A percentile compares a stretch with the other conserved stretches of the same genome.
Evolutionary conservation across 2,888 invertebrate species (phyloP).

Genomic region (Miltochrista miniata): DNA sequence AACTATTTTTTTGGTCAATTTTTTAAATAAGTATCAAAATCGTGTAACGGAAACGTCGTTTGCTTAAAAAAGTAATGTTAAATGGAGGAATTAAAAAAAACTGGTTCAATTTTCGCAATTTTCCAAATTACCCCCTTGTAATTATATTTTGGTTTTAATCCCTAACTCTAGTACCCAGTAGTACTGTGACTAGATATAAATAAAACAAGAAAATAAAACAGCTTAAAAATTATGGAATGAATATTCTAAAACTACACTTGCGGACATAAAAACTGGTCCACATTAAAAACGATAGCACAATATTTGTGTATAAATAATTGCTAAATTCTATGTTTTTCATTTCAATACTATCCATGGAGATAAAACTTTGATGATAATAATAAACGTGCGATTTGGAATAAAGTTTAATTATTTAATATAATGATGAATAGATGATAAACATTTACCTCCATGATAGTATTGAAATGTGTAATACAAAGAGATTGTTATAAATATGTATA

Average conservation of each 20-base stretch:
- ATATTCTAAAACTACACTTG: conserved; percentile 39
- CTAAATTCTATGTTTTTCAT: conserved; percentile 3
- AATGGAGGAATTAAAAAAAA: background rate
- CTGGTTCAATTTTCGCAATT: conserved; percentile 5
- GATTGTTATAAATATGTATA: background rate
- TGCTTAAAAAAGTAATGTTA: conserved; percentile 7
- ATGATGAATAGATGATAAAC: background rate
- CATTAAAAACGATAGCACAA: conserved; percentile 18
- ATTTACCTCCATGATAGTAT: background rate
- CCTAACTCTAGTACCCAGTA: conserved; percentile 66
- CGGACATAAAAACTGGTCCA: conserved; percentile 46
- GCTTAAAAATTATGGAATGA: conserved; percentile 47
- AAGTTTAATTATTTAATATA: background rate
- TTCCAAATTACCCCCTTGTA: conserved; percentile 11
- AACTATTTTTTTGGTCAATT: background rate
- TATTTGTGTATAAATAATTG: conserved; percentile 9
- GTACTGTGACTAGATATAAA: conserved; percentile 75
- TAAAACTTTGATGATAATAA: background rate
- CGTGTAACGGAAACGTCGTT: conserved; percentile 3
- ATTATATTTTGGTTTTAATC: conserved; percentile 7
- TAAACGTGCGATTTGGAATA: background rate
- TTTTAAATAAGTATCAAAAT: conserved; percentile 6
- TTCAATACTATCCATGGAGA: conserved; percentile 6
- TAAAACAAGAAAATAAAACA: conserved; percentile 40
- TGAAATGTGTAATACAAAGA: background rate